A percentile compares a stretch with the other conserved stretches of the same genome.
Conservation (phyloP, 1,140 invertebrate species). For the Formica selysi region DNA sequence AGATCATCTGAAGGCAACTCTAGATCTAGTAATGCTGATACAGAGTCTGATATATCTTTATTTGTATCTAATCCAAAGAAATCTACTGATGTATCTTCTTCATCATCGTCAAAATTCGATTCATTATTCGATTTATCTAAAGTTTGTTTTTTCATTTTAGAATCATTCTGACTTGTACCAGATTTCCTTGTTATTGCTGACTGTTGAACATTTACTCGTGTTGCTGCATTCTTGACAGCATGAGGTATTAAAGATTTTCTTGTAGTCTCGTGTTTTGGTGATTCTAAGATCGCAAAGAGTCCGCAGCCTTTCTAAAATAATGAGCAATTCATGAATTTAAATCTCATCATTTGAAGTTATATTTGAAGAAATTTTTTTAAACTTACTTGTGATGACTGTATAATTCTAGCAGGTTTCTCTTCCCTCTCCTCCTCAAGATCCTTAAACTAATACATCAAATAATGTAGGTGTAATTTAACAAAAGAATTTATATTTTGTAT, state of each 20-base stretch:
- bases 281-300: constrained; percentile 84
- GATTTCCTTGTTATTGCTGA: constrained; percentile 18
- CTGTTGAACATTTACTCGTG: constrained; percentile 44
- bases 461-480: not conserved
- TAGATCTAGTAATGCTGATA: not conserved
- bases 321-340: constrained; percentile 17
- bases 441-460: constrained; percentile 80
- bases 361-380: not conserved
- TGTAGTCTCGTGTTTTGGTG: constrained; percentile 78
- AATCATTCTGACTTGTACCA: constrained; percentile 12
- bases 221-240: constrained; percentile 76
- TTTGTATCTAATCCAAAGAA: constrained; percentile 57
- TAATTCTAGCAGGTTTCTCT: constrained; percentile 67
- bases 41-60: not conserved
- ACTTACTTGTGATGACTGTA: constrained; percentile 77
- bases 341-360: not conserved
- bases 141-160: constrained; percentile 30
- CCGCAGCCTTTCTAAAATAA: constrained; percentile 79
- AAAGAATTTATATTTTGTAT: constrained; percentile 22
- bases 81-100: constrained; percentile 74
- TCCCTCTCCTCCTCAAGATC: constrained; percentile 82
- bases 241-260: constrained; percentile 81
- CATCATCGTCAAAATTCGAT: constrained; percentile 86
- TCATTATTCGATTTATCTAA: constrained; percentile 77
- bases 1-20: not conserved